Evolutionary conservation across 2,888 invertebrate genomes (phyloP), one percentile per base, ranked within the genome.

Genomic region (Drosophila cognata): DNA sequence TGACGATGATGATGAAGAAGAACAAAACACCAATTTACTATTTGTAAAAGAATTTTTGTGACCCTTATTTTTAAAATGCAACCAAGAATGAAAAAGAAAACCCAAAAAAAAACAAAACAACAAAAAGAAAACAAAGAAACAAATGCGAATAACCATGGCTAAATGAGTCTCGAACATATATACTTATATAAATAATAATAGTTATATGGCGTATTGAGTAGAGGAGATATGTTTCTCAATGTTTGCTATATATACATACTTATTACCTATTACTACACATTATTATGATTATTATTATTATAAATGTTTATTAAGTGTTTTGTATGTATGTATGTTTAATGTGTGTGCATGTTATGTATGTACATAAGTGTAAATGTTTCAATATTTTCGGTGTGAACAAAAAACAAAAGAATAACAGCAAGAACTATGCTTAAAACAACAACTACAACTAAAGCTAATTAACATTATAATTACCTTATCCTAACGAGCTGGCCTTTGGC

Each of bases 331-430:
- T 80, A 73, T 77, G 55, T 79, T 74, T 62, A 74, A 77, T 74
- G 67, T 82, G 71, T 74, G 79, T 81, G 78, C 85, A 72, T 84
- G 82, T 81, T 66, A 73, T 76, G 69, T 81, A 78, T 85, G 83
- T 90, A 89, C 91, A 84, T 87, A 89, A 79, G 88, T 88, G 84
- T 88, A 85, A 90, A 88, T 88, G 80, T 88, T 81, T 90, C 69
- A 58, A 68, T 65, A 52, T 77, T 81, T 71, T 76, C 58, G 77
- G 83, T 87, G 88, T 88, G 74, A 79, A 88, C 83, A 67, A 67
- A 46, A 66, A 38, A 52, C 31, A 71, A 60, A 16, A 36, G 36
- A 25, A 13, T 29, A 33, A 52, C 28, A 55, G 29, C 56, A 70
- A 36, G 56, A 63, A 50, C 71, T 88, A 83, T 77, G 89, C 88